Evolutionary conservation across 2,113 vertebrate genomes (phyloP), one percentile per base, ranked within the genome.

Genomic region (Peromyscus leucopus): DNA sequence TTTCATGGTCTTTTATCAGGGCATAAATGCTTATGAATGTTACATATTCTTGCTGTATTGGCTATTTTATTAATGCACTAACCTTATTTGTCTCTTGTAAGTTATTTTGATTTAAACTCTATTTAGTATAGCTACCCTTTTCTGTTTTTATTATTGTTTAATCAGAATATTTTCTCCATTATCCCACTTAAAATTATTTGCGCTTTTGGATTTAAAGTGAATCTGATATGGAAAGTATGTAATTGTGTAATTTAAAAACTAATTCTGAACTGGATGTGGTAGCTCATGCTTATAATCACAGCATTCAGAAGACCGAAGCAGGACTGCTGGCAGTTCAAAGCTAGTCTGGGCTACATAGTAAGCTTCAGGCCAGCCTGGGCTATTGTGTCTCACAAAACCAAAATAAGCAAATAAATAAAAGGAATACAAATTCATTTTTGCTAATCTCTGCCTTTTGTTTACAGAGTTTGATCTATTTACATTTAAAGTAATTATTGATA

Each of bases 1-100:
- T 92, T 69, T 92, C n/a, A 48, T 63, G 82, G 46, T 95, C 69
- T 63, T 79, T 69, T 72, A 85, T 78, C 78, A 67, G 28, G n/a
- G 16, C 21, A 69, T 63, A 89, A 95, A 89, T 48, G 12, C 17
- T 83, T 17, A 59, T 57, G 55, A 93, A 82, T 88, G 12, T 69
- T 88, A 80, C 31, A 48, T 63, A 48, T 76, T 86, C n/a, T 36
- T 67, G 11, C 7, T 42, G 4, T 26, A n/a, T 85, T 91, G 80
- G 46, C 42, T 19, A 39, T 65, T 67, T 69, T 78, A 46, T 87
- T 87, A 79, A 51, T 85, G 39, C 7, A 67, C 39, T 89, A 51
- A 63, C 24, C 51, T 95, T 87, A 69, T 72, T 36, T 88, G 36
- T 75, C 69, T 92, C 36, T 82, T 83, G 13, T 82, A 83, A 42